Base-by-base conservation (phyloP, 2,888 invertebrate genomes). In the Alloscopus bannaensis region DNA sequence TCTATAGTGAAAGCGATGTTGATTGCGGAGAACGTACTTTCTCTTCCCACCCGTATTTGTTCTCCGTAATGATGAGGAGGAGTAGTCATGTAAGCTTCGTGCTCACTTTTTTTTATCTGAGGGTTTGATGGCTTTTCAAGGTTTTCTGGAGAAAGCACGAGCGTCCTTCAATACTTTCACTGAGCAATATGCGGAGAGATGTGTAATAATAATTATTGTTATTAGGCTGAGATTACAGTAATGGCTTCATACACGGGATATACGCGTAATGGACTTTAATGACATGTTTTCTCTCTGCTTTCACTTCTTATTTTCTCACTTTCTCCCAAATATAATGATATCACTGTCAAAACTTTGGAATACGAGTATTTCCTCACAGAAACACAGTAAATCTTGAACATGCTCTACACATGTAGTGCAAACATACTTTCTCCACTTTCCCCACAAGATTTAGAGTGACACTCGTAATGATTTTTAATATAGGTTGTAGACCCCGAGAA, bases 221-320 rank as follows among this genome's bases (percentile, higher is more conserved):
- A 59, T 59, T 59, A 59, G 59, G 11, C 59, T 59, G 59, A 31
- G 59, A 59, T 59, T 59, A 59, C 59, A 31, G 31, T 59, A 59
- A 59, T 59, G 59, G 31, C 59, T 59, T 36, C 31, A 59, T 59
- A 16, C 31, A 59, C 31, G 18, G n/a, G 3, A 31, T 20, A 59
- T 20, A 59, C 22, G 2, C 50, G 24, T 59, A 59, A 59, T 59
- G 59, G 59, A 31, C 29, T 59, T 59, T 59, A 59, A 59, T 59
- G 59, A 59, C 59, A 59, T 59, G 59, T 31, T 36, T 59, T 36
- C 20, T 16, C 24, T 60, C 52, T 79, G 18, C 64, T 70, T 81
- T 87, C 84, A 82, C 77, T 80, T 89, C 90, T 59, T 91, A 96
- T 96, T 96, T 88, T n/a, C n/a, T n/a, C n/a, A n/a, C n/a, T n/a